Conservation (phyloP, 2,888 invertebrate genomes). For the Brachylomia viminalis region DNA sequence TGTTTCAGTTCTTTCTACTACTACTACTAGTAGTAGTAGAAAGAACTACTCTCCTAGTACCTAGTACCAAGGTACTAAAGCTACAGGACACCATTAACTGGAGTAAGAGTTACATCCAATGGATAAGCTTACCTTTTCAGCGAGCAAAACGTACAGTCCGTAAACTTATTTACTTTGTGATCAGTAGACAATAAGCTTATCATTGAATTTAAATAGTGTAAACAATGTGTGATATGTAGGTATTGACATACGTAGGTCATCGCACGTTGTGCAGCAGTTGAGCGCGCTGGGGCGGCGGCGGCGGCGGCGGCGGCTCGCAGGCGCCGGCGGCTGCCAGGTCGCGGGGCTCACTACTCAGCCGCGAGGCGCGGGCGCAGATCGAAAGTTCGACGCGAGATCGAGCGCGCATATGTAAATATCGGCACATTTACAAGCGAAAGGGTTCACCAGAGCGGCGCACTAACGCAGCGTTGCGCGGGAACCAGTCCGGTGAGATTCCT, state of each 20-base stretch:
- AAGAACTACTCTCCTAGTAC: no score
- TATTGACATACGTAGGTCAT: conserved; percentile 88
- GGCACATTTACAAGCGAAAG: conserved; percentile 91
- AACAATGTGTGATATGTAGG: conserved; percentile 55
- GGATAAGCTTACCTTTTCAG: conserved; percentile 12
- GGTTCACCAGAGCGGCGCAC: conserved; percentile 90
- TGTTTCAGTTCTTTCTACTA: not conserved
- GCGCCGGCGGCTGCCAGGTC: conserved; percentile 76
- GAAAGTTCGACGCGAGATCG: conserved; percentile 90
- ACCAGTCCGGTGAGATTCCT: conserved; percentile 93
- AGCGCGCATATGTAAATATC: conserved; percentile 90
- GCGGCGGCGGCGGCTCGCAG: conserved; percentile 76
- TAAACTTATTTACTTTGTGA: conserved; percentile 17
- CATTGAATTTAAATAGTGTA: conserved; percentile 38
- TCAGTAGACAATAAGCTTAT: conserved; percentile 31
- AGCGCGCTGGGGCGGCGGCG: conserved; percentile 83
- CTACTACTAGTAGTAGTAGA: no score
- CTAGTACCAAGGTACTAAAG: not conserved
- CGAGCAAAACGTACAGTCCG: conserved; percentile 1
- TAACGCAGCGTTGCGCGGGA: conserved; percentile 90
- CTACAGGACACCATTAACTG: not conserved
- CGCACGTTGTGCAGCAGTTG: conserved; percentile 84
- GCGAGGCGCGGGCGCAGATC: conserved; percentile 86
- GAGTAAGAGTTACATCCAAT: conserved; percentile 12
- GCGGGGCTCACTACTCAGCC: conserved; percentile 80